Evolutionary conservation across 1,140 invertebrate genomes (phyloP).

Genomic region (Drosophila miranda): DNA sequence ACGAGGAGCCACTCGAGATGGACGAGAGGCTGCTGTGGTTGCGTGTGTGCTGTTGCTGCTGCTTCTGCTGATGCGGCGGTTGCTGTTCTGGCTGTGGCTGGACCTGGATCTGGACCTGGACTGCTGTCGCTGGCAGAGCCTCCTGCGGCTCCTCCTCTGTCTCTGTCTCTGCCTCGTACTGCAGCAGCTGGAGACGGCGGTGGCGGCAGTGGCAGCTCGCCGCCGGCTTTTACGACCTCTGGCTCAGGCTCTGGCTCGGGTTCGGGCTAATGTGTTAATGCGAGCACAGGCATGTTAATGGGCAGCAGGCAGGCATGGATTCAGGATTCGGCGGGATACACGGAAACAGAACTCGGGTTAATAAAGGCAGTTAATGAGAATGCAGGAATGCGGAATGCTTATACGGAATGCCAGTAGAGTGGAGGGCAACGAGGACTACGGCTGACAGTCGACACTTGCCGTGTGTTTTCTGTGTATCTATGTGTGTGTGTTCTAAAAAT

Average conservation of each 20-base stretch:
- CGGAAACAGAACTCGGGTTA: slow-evolving; percentile 41
- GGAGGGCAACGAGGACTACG: slow-evolving; percentile 12
- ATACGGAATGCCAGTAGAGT: slow-evolving; percentile 1
- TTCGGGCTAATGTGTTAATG: slow-evolving; percentile 68
- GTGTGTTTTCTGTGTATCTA: slow-evolving; percentile 16
- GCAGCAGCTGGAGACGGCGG: slow-evolving; percentile 77
- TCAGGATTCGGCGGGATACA: no score
- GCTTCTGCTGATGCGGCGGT: slow-evolving; percentile 20
- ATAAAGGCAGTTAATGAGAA: slow-evolving; percentile 73
- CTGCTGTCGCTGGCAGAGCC: slow-evolving; percentile 22
- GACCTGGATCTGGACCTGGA: slow-evolving; percentile 22
- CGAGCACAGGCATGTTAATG: slow-evolving; percentile 43
- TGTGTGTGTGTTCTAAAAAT: slow-evolving; percentile 46
- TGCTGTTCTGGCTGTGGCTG: slow-evolving; percentile 30
- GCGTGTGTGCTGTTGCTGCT: slow-evolving; percentile 54
- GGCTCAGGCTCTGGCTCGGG: slow-evolving; percentile 25
- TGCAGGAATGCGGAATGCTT: slow-evolving; percentile 14
- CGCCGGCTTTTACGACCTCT: slow-evolving; percentile 16
- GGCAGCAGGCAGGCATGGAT: slow-evolving; percentile 13
- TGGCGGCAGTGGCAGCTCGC: slow-evolving; percentile 70
- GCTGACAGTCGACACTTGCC: slow-evolving; percentile 29
- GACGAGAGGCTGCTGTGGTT: slow-evolving; percentile 73
- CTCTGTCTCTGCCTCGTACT: slow-evolving; percentile 57
- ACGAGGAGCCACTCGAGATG: slow-evolving; percentile 67
- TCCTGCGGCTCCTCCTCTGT: slow-evolving; percentile 43